Percentiles rank a stretch among this genome's conserved stretches.
Evolutionary conservation across 2,888 invertebrate genomes (phyloP).

Genomic region (Lingula anatina): DNA sequence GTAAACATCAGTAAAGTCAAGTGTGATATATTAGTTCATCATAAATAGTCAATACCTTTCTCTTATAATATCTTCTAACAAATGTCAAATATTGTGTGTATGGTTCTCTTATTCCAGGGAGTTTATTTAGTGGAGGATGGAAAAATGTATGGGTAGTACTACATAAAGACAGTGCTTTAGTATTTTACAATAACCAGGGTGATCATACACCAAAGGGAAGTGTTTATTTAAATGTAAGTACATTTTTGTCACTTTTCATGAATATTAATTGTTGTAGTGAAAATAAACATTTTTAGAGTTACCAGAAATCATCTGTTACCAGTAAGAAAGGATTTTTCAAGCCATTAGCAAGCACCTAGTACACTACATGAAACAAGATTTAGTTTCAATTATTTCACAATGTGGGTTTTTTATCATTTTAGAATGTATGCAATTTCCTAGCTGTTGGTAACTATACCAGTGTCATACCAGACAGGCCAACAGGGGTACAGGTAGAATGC

Average conservation of each 20-base stretch:
- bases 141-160: constrained; percentile 79
- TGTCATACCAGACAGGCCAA: constrained; percentile 70
- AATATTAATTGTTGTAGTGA: too few relatives aligned
- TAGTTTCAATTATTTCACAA: constrained; percentile 1
- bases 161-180: constrained; percentile 79
- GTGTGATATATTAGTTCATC: too few relatives aligned
- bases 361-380: too few relatives aligned
- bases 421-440: constrained; percentile 61
- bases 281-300: too few relatives aligned
- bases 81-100: too few relatives aligned
- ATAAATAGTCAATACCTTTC: too few relatives aligned
- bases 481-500: constrained; percentile 66
- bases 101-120: constrained; percentile 59
- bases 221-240: constrained; percentile 60
- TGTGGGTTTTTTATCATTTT: constrained; percentile 1
- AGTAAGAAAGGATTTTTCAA: neutral
- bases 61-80: neutral
- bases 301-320: neutral
- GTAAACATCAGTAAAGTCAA: neutral
- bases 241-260: neutral
- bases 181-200: constrained; percentile 72
- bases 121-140: constrained; percentile 76
- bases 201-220: constrained; percentile 55
- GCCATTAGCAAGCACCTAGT: too few relatives aligned
- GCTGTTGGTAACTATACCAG: constrained; percentile 77